Percentiles rank a stretch among this genome's conserved stretches.
Evolutionary conservation across 2,888 invertebrate species (phyloP).

Genomic region (Taphrorychus bicolor): DNA sequence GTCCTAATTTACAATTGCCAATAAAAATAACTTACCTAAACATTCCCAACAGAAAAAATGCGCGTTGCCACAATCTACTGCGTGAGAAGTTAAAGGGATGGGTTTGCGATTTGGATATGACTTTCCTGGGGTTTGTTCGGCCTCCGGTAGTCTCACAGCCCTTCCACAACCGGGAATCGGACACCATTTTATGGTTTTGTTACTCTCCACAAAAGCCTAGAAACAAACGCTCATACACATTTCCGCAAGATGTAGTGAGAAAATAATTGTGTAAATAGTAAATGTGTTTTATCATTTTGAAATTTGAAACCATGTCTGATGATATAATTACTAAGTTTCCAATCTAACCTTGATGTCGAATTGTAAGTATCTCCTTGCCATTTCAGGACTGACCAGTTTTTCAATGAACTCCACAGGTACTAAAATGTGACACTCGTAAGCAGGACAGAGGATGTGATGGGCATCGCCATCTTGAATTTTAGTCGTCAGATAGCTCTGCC

Average conservation of each 20-base stretch:
- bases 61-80: conserved; percentile 74
- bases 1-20: neutral
- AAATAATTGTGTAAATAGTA: too few relatives aligned
- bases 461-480: conserved; percentile 73
- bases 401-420: conserved; percentile 73
- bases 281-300: too few relatives aligned
- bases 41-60: conserved; percentile 75
- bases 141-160: conserved; percentile 69
- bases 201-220: conserved; percentile 74
- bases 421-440: conserved; percentile 68
- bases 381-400: conserved; percentile 69
- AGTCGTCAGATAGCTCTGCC: conserved; percentile 70
- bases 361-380: conserved; percentile 70
- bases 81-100: conserved; percentile 62
- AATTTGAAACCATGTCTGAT: too few relatives aligned
- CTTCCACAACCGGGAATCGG: conserved; percentile 72
- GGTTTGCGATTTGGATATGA: conserved; percentile 48
- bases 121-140: conserved; percentile 57
- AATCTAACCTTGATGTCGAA: conserved; percentile 76
- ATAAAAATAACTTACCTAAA: conserved; percentile 52
- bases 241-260: too few relatives aligned
- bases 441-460: conserved; percentile 71
- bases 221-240: neutral
- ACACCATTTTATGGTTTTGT: conserved; percentile 75
- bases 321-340: too few relatives aligned